Percentiles rank a stretch among this genome's conserved stretches.
Evolutionary conservation across 1,140 invertebrate genomes (phyloP).

Genomic region (Bombus pyrosoma): DNA sequence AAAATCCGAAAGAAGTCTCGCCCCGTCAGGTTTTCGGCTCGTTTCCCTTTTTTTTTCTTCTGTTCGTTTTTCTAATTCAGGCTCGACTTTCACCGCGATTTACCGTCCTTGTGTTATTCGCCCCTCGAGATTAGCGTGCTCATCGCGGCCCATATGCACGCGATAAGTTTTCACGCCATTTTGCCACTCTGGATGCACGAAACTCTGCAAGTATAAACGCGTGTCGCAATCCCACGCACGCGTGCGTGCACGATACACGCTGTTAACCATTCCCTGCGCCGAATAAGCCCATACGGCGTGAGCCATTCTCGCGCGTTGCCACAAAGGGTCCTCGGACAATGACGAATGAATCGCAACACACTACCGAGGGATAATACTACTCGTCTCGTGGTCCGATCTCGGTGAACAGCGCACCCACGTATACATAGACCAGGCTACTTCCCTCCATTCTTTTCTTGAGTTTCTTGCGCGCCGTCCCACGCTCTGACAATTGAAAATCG

Average conservation of each 20-base stretch:
- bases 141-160: no score
- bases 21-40: neutral
- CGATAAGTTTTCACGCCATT: slow-evolving; percentile 21
- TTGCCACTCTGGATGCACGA: neutral
- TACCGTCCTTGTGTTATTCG: neutral
- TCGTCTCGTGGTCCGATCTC: slow-evolving; percentile 54
- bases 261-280: slow-evolving; percentile 16
- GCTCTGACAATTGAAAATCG: slow-evolving; percentile 15
- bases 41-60: no score
- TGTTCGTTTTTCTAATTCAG: neutral
- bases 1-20: slow-evolving; percentile 21
- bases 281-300: slow-evolving; percentile 51
- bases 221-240: slow-evolving; percentile 14
- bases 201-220: neutral
- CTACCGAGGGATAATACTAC: slow-evolving; percentile 56
- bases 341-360: slow-evolving; percentile 63
- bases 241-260: slow-evolving; percentile 18
- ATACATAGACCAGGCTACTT: neutral
- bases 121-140: neutral
- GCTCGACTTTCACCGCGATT: slow-evolving; percentile 27
- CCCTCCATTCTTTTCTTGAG: slow-evolving; percentile 41
- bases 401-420: slow-evolving; percentile 24
- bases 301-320: slow-evolving; percentile 50
- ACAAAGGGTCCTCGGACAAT: slow-evolving; percentile 63
- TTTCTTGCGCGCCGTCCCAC: slow-evolving; percentile 24